A percentile compares a stretch with the other conserved stretches of the same genome.
Conservation (phyloP, 1,140 invertebrate genomes). For the Drosophila busckii region DNA sequence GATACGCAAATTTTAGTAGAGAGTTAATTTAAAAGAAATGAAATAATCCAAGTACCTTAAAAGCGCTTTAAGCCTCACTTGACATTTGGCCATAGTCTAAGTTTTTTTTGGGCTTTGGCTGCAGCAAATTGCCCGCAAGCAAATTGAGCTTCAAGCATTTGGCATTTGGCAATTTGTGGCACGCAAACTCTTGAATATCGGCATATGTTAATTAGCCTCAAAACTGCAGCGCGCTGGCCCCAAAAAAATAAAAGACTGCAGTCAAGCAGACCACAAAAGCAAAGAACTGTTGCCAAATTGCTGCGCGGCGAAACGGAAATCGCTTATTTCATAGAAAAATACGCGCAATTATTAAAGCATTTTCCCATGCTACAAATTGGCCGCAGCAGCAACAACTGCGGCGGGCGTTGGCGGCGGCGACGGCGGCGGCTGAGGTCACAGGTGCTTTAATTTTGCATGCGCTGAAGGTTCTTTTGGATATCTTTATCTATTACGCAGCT, state of each 20-base stretch:
- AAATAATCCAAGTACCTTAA: no score
- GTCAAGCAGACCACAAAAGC: constrained; percentile 9
- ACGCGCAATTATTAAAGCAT: constrained; percentile 72
- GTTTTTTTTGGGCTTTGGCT: background rate
- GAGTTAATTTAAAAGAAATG: no score
- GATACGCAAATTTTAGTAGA: no score
- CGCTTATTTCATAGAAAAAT: constrained; percentile 69
- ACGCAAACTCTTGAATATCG: constrained; percentile 64
- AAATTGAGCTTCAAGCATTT: constrained; percentile 65
- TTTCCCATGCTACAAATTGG: constrained; percentile 70
- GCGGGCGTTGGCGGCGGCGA: no score
- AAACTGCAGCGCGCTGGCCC: constrained; percentile 6
- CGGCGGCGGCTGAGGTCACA: constrained; percentile 49
- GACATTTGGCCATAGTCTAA: no score
- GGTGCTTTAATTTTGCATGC: constrained; percentile 53
- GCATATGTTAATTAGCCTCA: constrained; percentile 66
- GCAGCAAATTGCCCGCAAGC: constrained; percentile 50
- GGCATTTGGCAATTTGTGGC: constrained; percentile 72
- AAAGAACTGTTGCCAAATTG: constrained; percentile 44
- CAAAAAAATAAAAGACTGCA: constrained; percentile 30
- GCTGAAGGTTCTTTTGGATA: constrained; percentile 42
- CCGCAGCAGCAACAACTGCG: no score
- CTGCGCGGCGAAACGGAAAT: constrained; percentile 60
- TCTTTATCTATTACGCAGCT: constrained; percentile 28
- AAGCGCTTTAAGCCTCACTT: no score